phyloP scores from a whole-genome alignment of 2,888 invertebrate species.

The Meiosimyza decipiens region DNA sequence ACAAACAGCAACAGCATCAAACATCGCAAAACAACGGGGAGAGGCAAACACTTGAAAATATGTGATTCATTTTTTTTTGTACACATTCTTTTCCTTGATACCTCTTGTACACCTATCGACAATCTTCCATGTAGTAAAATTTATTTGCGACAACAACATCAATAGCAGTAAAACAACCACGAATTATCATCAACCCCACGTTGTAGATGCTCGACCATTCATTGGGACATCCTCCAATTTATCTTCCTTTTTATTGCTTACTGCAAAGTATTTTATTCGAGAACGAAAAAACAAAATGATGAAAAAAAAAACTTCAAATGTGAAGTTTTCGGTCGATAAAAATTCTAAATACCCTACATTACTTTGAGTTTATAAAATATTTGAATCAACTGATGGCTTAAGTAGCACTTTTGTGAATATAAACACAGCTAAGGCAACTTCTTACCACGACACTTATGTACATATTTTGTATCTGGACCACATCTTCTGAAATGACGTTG shows the following conservation, averaged over 20 bases:
- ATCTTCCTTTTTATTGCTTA: constrained; percentile 15
- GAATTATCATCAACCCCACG: constrained; percentile 17
- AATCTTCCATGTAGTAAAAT: not conserved
- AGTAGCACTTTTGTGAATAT: no score
- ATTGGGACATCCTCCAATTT: constrained; percentile 14
- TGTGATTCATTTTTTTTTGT: constrained; percentile 49
- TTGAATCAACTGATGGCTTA: no score
- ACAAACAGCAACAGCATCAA: constrained; percentile 26
- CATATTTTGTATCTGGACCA: no score
- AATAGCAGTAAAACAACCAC: constrained; percentile 18
- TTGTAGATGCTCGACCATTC: not conserved
- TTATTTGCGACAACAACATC: constrained; percentile 25
- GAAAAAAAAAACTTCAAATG: not conserved
- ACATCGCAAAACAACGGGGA: constrained; percentile 13
- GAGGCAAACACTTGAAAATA: constrained; percentile 53
- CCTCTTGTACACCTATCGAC: not conserved
- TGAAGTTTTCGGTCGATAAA: no score
- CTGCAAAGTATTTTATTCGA: constrained; percentile 1
- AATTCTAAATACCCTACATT: no score
- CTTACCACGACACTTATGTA: no score
- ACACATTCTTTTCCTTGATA: not conserved
- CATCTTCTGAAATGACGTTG: no score
- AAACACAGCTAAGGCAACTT: no score
- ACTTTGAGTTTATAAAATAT: no score
- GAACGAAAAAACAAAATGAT: not conserved